Percentiles rank a stretch among this genome's conserved stretches.
Conservation (phyloP, 2,797 vertebrate genomes). For the Serranus cabrilla region DNA sequence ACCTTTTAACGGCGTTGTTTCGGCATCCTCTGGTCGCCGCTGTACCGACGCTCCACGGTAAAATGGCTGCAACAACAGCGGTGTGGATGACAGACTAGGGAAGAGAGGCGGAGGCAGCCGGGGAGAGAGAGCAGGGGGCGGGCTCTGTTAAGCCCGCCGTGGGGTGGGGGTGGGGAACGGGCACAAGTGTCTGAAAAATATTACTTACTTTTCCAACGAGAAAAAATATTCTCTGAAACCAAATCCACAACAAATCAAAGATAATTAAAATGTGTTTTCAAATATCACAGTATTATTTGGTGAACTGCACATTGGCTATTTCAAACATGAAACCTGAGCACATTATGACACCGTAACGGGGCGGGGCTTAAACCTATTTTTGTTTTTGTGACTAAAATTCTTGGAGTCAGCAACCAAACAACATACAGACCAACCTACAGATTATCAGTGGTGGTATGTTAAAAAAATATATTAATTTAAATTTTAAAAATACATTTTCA, state of each 20-base stretch:
- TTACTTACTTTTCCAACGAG: background rate
- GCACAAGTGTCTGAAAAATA: conserved; percentile 19
- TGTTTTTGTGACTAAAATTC: conserved; percentile 2
- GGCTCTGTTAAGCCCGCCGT: conserved; percentile 47
- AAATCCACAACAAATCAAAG: background rate
- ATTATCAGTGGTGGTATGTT: background rate
- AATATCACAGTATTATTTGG: background rate
- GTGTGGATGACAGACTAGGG: conserved; percentile 67
- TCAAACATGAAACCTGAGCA: background rate
- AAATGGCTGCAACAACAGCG: conserved; percentile 82
- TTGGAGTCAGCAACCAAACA: background rate
- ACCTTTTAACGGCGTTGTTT: conserved; percentile 70
- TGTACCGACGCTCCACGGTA: conserved; percentile 73
- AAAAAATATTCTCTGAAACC: background rate
- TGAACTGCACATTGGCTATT: background rate
- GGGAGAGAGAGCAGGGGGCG: conserved; percentile 68
- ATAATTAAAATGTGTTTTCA: accelerated
- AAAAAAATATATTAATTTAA: no score
- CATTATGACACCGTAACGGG: background rate
- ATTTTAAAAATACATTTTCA: no score
- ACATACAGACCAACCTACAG: no score
- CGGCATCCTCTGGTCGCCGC: conserved; percentile 67
- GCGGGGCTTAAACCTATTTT: conserved; percentile 25
- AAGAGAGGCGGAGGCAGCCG: conserved; percentile 68
- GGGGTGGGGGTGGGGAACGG: conserved; percentile 62